Conservation (phyloP, 2,888 invertebrate genomes). For the Argyra leucocephala region DNA sequence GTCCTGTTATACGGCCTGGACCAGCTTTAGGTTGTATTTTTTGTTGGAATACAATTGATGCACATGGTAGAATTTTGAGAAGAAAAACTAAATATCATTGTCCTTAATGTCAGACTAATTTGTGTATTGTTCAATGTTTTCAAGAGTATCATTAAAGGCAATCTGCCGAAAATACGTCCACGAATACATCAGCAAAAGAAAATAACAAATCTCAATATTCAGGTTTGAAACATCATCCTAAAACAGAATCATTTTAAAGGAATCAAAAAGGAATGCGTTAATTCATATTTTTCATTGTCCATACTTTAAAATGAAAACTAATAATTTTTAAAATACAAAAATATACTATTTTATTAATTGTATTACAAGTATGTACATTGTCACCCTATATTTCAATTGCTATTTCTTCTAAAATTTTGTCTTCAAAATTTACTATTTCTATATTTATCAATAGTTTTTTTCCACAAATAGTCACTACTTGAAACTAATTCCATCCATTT, state of each 20-base stretch:
- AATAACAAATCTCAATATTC: constrained; percentile 23
- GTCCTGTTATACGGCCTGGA: constrained; percentile 71
- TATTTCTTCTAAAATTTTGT: too few species aligned
- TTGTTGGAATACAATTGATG: constrained; percentile 84
- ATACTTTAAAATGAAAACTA: too few species aligned
- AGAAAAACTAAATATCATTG: constrained; percentile 84
- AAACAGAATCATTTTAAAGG: constrained; percentile 42
- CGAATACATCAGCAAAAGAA: constrained; percentile 22
- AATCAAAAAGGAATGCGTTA: not conserved
- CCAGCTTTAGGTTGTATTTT: constrained; percentile 81
- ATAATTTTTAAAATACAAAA: too few species aligned
- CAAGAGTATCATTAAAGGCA: constrained; percentile 70
- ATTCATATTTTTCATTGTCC: too few species aligned
- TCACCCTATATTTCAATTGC: too few species aligned
- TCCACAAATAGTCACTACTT: too few species aligned
- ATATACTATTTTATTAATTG: too few species aligned
- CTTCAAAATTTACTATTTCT: too few species aligned
- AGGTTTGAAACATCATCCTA: constrained; percentile 34
- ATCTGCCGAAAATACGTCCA: constrained; percentile 34
- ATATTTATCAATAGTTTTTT: too few species aligned
- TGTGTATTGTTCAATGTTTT: constrained; percentile 84
- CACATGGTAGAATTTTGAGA: constrained; percentile 68
- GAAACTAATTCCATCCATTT: too few species aligned
- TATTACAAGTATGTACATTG: too few species aligned
- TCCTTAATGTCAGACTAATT: constrained; percentile 79